These are phyloP conservation scores for Phylloscopus collybita DNA, from an alignment of 2,797 vertebrate species.

Conservation along the genomic window DNA sequence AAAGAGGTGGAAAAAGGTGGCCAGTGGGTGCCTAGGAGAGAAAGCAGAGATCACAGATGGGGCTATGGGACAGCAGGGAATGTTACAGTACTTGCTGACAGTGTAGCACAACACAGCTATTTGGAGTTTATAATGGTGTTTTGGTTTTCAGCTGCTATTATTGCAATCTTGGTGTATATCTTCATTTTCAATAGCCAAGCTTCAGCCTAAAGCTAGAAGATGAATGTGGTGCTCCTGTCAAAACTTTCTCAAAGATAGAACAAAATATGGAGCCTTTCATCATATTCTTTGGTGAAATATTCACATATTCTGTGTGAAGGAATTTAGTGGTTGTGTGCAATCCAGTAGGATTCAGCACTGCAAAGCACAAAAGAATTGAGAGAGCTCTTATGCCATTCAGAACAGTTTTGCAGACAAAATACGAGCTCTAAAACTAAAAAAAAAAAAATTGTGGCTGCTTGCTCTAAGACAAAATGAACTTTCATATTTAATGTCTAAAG, in stretches of 20 bases:
- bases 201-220: background rate
- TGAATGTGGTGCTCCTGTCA: background rate
- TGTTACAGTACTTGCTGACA: background rate
- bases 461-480: background rate
- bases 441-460: background rate
- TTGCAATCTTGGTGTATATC: background rate
- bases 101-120: background rate
- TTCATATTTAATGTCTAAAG: background rate
- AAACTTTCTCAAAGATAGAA: background rate
- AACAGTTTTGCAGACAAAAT: slow-evolving; percentile 5
- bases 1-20: slow-evolving; percentile 86
- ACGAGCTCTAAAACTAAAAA: background rate
- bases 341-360: background rate
- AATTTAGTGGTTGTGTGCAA: background rate
- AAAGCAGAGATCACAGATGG: background rate
- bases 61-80: background rate
- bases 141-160: background rate
- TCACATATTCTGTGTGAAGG: background rate
- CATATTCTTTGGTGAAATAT: background rate
- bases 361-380: background rate
- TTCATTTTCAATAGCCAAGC: background rate
- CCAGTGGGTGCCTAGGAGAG: slow-evolving; percentile 81
- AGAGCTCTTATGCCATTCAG: background rate
- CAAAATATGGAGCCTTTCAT: background rate
- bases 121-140: background rate